Base-by-base conservation (phyloP, 2,797 vertebrate species). In the Helostoma temminkii region DNA sequence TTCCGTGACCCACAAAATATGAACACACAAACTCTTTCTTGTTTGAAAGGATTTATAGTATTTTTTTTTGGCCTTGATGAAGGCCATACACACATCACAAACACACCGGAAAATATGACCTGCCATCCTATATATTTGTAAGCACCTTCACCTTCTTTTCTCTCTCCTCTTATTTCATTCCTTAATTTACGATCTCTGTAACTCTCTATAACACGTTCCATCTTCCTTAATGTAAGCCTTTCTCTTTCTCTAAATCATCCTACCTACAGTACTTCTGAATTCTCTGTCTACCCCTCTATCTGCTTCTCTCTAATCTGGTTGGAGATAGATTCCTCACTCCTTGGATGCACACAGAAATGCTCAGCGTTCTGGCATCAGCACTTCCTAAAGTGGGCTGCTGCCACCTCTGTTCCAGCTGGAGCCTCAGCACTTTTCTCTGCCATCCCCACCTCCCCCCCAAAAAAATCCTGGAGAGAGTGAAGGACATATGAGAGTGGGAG, bases 341-440 rank as follows among this genome's bases (percentile, higher is more conserved):
- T 88, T 87, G 81, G 91, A 91, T 88, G 81, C 80, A 82, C 77
- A 83, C 78, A 88, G 70, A 91, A 91, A 92, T 71, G 71, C 86
- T 66, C 37, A 45, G 55, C 53, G 22, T 52, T 82, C 81, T 79
- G 81, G 84, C 49, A 68, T 94, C 93, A 94, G 93, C 93, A 87
- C 74, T 92, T 93, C 85, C 89, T 86, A 80, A 90, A 90, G 88
- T 87, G 81, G 78, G 69, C 76, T 84, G 65, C 64, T 82, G 76
- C 78, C 70, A 69, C 76, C 47, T 39, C 70, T 55, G 60, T 65
- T 80, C 81, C 65, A 74, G 75, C 74, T 68, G 60, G 74, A 83
- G 64, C 71, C 66, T 73, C 66, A 79, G 69, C 76, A 69, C 25
- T 55, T 50, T 37, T 32, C 30, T 32, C 28, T 8, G 4, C 28